These are phyloP conservation scores for Drosophila pandora DNA, from an alignment of 1,140 invertebrate species.

Conservation along the genomic window DNA sequence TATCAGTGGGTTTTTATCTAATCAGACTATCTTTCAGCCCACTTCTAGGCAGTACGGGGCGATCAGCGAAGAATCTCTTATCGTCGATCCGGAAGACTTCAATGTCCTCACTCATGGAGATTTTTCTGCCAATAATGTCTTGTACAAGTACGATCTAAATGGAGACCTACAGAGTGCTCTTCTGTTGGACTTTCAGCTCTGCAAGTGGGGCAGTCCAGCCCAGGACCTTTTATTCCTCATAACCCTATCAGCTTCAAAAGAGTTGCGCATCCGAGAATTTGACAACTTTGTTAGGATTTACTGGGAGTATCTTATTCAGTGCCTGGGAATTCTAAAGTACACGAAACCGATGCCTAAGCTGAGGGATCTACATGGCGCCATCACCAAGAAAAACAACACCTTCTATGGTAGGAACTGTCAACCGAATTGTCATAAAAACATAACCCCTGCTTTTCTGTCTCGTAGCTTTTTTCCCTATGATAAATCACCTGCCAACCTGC, in stretches of 20 bases:
- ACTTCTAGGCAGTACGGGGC: conserved; percentile 44
- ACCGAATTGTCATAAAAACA: background rate
- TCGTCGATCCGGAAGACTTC: conserved; percentile 84
- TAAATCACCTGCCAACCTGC: conserved; percentile 44
- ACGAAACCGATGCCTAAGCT: conserved; percentile 72
- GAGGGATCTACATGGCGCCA: conserved; percentile 60
- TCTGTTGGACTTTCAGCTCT: conserved; percentile 83
- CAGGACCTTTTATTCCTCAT: conserved; percentile 82
- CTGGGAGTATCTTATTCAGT: conserved; percentile 59
- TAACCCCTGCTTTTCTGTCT: background rate
- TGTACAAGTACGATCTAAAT: conserved; percentile 76
- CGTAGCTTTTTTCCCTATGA: conserved; percentile 53
- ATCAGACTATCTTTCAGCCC: conserved; percentile 31
- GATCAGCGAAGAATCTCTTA: conserved; percentile 20
- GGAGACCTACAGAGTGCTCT: conserved; percentile 51
- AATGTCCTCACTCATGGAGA: conserved; percentile 88
- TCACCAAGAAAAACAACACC: conserved; percentile 66
- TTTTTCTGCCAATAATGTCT: conserved; percentile 80
- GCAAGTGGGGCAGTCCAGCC: conserved; percentile 75
- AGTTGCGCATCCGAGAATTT: conserved; percentile 53
- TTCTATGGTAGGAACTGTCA: conserved; percentile 42
- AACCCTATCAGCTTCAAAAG: conserved; percentile 44
- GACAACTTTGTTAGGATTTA: conserved; percentile 67
- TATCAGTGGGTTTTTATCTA: no score
- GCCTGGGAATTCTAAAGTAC: conserved; percentile 48